A percentile compares a stretch with the other conserved stretches of the same genome.
phyloP scores from a whole-genome alignment of 2,113 vertebrate genomes.

The Corythoichthys intestinalis region DNA sequence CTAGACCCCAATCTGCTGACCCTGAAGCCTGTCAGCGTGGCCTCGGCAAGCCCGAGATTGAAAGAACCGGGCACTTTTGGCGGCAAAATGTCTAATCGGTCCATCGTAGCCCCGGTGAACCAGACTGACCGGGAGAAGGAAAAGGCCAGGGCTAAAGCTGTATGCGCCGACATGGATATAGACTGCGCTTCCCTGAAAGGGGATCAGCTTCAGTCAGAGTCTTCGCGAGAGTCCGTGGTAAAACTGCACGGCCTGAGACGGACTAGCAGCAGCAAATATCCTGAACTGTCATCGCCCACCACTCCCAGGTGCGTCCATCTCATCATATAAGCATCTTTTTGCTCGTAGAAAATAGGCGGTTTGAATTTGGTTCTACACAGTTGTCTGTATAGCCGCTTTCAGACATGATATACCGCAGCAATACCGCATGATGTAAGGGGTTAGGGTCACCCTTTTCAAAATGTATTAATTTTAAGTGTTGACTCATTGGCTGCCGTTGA shows the following conservation, averaged over 20 bases:
- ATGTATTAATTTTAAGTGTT: no score
- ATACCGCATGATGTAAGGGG: no score
- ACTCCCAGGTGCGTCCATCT: conserved; percentile 84
- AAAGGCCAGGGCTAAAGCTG: conserved; percentile 94
- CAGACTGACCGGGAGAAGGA: conserved; percentile 90
- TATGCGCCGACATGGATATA: conserved; percentile 81
- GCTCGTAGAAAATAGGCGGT: not conserved
- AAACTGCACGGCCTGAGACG: conserved; percentile 80
- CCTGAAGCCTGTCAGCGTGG: conserved; percentile 75
- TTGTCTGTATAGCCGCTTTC: no score
- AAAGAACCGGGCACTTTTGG: conserved; percentile 76
- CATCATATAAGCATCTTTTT: not conserved
- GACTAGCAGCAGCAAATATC: conserved; percentile 78
- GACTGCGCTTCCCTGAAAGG: conserved; percentile 72
- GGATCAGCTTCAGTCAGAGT: conserved; percentile 63
- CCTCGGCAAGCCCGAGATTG: conserved; percentile 62
- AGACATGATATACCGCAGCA: no score
- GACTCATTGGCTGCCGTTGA: no score
- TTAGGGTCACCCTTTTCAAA: no score
- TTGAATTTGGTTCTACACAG: no score
- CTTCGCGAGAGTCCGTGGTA: conserved; percentile 73
- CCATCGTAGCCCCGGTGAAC: conserved; percentile 80
- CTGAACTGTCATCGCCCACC: conserved; percentile 83
- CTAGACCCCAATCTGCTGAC: conserved; percentile 85
- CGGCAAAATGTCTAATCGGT: conserved; percentile 59